Evolutionary conservation across 2,113 vertebrate species (phyloP).

Genomic region (Lanius collurio): DNA sequence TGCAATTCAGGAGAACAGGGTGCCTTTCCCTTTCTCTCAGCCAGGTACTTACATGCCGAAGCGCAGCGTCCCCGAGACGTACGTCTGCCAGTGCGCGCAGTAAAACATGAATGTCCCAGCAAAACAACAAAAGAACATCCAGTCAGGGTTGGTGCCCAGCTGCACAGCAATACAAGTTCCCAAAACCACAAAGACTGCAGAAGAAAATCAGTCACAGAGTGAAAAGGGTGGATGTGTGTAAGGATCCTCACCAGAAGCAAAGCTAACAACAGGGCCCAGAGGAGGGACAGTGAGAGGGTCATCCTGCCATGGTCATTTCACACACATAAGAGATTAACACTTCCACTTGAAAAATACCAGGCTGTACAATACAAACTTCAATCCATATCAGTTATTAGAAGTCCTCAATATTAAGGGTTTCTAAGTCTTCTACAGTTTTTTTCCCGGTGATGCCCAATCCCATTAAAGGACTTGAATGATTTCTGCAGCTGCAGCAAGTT

Average conservation of each 20-base stretch:
- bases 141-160: constrained; percentile 95
- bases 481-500: not conserved
- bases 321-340: not conserved
- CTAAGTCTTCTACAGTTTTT: not conserved
- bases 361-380: not conserved
- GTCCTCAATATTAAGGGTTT: not conserved
- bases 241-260: constrained; percentile 3
- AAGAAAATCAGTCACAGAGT: constrained; percentile 64
- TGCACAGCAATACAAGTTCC: constrained; percentile 96
- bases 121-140: constrained; percentile 99
- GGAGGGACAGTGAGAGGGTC: not conserved
- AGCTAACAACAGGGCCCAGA: not conserved
- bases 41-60: constrained; percentile 94
- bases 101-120: constrained; percentile 99
- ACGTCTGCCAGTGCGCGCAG: constrained; percentile 98
- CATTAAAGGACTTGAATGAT: not conserved
- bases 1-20: not conserved
- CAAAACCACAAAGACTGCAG: constrained; percentile 95
- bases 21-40: not conserved
- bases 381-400: not conserved
- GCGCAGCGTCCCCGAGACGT: constrained; percentile 94
- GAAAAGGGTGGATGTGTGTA: not conserved
- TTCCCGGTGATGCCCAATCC: not conserved
- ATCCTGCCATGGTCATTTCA: not conserved
- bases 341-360: not conserved